A percentile compares a stretch with the other conserved stretches of the same genome.
Evolutionary conservation across 2,797 vertebrate genomes (phyloP).

Genomic region (Mastacembelus armatus): DNA sequence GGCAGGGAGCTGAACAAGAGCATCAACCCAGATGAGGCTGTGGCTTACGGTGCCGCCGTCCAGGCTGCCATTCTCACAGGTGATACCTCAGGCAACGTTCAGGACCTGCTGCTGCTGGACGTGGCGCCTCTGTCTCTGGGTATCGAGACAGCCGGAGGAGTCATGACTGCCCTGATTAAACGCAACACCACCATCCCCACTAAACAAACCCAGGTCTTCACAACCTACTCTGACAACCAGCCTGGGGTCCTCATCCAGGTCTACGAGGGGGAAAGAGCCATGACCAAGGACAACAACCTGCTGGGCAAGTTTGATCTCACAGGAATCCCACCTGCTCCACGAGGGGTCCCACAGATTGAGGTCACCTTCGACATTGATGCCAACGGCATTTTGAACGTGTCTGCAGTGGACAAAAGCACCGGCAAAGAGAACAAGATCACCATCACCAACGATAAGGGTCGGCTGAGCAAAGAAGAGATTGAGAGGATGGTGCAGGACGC

Average conservation of each 20-base stretch:
- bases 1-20: constrained; percentile 64
- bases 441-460: constrained; percentile 69
- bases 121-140: constrained; percentile 67
- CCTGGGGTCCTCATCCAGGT: constrained; percentile 71
- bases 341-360: constrained; percentile 66
- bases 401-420: constrained; percentile 67
- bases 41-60: constrained; percentile 65
- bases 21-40: constrained; percentile 66
- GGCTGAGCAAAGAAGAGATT: constrained; percentile 68
- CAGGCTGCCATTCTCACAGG: constrained; percentile 67
- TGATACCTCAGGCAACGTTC: constrained; percentile 60
- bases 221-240: constrained; percentile 67
- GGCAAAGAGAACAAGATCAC: constrained; percentile 69
- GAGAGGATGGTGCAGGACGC: constrained; percentile 70
- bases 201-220: constrained; percentile 68
- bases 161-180: constrained; percentile 68
- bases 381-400: constrained; percentile 70
- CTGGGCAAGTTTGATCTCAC: constrained; percentile 66
- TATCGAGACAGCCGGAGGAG: constrained; percentile 64
- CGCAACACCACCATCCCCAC: constrained; percentile 71
- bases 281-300: constrained; percentile 72
- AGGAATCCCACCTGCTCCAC: constrained; percentile 60
- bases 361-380: constrained; percentile 68
- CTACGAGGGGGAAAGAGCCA: constrained; percentile 66
- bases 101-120: constrained; percentile 69